Base-by-base conservation (phyloP, 2,797 vertebrate species). In the Thripadectes ignobilis region DNA sequence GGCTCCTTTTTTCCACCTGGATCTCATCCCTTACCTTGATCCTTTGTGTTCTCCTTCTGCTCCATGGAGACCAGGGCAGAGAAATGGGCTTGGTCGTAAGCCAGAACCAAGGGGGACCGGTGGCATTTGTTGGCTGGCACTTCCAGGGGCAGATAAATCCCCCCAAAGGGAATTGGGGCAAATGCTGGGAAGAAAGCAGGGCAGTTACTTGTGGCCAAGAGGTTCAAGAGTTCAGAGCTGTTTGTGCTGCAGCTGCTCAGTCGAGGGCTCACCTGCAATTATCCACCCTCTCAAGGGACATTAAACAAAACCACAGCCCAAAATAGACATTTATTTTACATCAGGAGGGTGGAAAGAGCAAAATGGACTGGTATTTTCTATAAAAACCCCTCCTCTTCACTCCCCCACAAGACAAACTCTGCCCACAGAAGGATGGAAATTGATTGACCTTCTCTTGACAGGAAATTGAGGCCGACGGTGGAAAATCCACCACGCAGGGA, bases 31-130 rank as follows among this genome's bases (percentile, higher is more conserved):
- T 13, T 36, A 99, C 99, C 99, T 98, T 99, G 99, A 54, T 99
- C 99, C 97, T 99, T 99, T 48, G 98, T 85, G 87, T 97, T 95
- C 78, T 99, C 99, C 92, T 98, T 99, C 98, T 99, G 99, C 93
- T 99, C 99, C 99, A 99, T 99, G 90, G 99, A 99, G 41, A 99
- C 99, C 79, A 99, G 98, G 24, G 99, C 99, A 48, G 99, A 99
- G 43, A 99, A 99, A 97, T 99, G 99, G 7, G 99, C 99, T 97
- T 99, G 99, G 91, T 99, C 99, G 0, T 99, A 99, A 0, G 99
- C 99, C 88, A 99, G 98, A 6, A 99, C 99, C 92, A 99, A 96
- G 0, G 99, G 99, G 3, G 99, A 99, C 57, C 99, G 98, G 69
- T 99, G 99, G 97, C 99, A 99, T 97, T 99, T 99, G 97, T 94